Evolutionary conservation across 53 echinoderm and acorn worm species (phyloP).

Genomic region (Echinarachnius parma): DNA sequence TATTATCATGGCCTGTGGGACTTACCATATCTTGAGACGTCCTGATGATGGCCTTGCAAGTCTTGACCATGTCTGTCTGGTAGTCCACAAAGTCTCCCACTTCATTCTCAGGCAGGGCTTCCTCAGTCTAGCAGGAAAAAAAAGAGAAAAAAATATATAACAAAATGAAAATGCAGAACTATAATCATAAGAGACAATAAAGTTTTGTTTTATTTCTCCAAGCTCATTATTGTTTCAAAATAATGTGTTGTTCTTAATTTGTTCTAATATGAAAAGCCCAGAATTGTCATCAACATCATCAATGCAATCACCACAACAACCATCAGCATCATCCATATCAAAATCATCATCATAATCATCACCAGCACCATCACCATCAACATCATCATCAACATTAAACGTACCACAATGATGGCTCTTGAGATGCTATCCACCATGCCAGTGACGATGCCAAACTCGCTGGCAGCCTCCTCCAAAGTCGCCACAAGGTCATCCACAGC

Average conservation of each 20-base stretch:
- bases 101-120: constrained; percentile 75
- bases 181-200: too few species aligned
- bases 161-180: background rate
- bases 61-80: constrained; percentile 96
- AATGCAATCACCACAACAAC: too few species aligned
- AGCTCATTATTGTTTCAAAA: too few species aligned
- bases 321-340: background rate
- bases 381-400: constrained; percentile 20
- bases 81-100: constrained; percentile 94
- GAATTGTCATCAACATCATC: background rate
- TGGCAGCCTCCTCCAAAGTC: constrained; percentile 88
- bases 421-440: constrained; percentile 91
- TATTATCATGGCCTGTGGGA: too few species aligned
- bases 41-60: constrained; percentile 79
- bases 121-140: constrained; percentile 65
- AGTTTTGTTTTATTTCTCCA: too few species aligned
- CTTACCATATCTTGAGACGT: constrained; percentile 87
- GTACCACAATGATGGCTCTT: constrained; percentile 77
- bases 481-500: constrained; percentile 78
- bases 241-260: too few species aligned
- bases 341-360: background rate
- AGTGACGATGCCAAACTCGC: constrained; percentile 92
- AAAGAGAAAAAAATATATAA: background rate
- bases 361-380: background rate
- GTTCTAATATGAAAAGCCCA: too few species aligned